Evolutionary conservation across 1,140 invertebrate species (phyloP).

Genomic region (Heliothis virescens): DNA sequence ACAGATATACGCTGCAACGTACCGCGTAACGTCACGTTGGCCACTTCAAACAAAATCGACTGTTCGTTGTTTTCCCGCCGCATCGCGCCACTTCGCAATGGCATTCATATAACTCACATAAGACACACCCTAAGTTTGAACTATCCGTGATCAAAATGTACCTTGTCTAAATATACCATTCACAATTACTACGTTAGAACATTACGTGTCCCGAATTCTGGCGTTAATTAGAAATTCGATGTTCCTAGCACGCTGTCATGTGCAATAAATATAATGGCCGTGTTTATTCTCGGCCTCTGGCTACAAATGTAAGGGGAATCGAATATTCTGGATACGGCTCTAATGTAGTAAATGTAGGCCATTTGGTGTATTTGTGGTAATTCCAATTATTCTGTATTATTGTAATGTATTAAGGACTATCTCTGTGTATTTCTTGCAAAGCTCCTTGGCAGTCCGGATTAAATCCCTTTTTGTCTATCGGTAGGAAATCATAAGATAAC

Average conservation of each 20-base stretch:
- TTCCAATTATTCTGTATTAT: not conserved
- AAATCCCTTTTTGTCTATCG: too few relatives aligned
- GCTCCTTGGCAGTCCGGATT: too few relatives aligned
- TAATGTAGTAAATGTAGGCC: slow-evolving; percentile 11
- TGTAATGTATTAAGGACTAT: too few relatives aligned
- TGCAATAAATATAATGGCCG: slow-evolving; percentile 34
- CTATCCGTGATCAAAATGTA: not conserved
- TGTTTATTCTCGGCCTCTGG: not conserved
- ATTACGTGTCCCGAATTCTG: not conserved
- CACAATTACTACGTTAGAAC: not conserved
- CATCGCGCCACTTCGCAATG: too few relatives aligned
- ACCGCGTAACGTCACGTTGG: too few relatives aligned
- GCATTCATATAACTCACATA: too few relatives aligned
- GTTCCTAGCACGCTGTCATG: not conserved
- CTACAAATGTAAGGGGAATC: not conserved
- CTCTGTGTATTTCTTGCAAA: too few relatives aligned
- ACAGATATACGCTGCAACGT: too few relatives aligned
- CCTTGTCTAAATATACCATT: not conserved
- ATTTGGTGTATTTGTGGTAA: not conserved
- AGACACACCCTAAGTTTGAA: too few relatives aligned
- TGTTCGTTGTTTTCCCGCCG: too few relatives aligned
- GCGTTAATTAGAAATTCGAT: slow-evolving; percentile 32
- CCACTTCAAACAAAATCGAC: too few relatives aligned
- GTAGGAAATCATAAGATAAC: too few relatives aligned
- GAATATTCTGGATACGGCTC: slow-evolving; percentile 9